Conservation (phyloP, 2,888 invertebrate species). For the Pachymerium ferrugineum region DNA sequence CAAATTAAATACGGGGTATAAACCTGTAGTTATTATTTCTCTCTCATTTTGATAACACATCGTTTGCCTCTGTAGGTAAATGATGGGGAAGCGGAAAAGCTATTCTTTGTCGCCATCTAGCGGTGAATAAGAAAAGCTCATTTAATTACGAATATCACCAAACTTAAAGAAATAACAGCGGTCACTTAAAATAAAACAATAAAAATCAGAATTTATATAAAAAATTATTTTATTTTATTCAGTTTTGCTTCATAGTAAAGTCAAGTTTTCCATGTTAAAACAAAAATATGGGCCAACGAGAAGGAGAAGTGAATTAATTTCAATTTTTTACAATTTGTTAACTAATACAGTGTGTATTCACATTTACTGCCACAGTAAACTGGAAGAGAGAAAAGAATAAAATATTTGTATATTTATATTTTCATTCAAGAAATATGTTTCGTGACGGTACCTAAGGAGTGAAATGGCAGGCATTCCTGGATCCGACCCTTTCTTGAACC, state of each 20-base stretch:
- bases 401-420: not conserved
- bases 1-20: not conserved
- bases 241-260: too few species aligned
- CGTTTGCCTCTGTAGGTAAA: not conserved
- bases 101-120: not conserved
- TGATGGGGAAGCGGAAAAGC: not conserved
- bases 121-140: too few species aligned
- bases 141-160: too few species aligned
- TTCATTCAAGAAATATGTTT: not conserved
- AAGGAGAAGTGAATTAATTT: too few species aligned
- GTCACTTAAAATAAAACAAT: too few species aligned
- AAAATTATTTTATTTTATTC: too few species aligned
- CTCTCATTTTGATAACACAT: not conserved
- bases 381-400: not conserved
- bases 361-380: not conserved
- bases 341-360: not conserved
- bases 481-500: slow-evolving; percentile 1
- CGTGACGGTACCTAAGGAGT: not conserved
- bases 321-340: not conserved
- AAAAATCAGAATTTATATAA: too few species aligned
- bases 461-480: not conserved
- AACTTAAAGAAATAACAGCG: too few species aligned
- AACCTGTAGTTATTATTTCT: not conserved
- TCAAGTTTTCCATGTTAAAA: too few species aligned
- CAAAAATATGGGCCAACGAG: too few species aligned